Evolutionary conservation across 2,113 vertebrate genomes (phyloP).

Genomic region (Notarius quadriscutis): DNA sequence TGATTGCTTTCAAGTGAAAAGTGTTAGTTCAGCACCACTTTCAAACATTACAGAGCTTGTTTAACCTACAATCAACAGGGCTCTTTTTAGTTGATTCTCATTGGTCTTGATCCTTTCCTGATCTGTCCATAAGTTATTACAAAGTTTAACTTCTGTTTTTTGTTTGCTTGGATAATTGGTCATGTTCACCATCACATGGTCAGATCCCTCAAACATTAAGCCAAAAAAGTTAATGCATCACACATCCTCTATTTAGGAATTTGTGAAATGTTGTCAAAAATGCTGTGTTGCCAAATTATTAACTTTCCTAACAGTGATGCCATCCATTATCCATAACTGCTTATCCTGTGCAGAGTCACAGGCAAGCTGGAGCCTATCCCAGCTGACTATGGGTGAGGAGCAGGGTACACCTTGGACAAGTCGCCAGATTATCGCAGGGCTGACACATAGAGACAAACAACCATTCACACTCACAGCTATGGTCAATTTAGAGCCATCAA

Average conservation of each 20-base stretch:
- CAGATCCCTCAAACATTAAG: slow-evolving; percentile 22
- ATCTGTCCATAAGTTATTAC: not conserved
- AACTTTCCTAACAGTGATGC: not conserved
- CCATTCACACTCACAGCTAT: too few species aligned
- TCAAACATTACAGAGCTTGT: not conserved
- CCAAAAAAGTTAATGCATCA: slow-evolving; percentile 20
- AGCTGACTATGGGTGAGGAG: too few species aligned
- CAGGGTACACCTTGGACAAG: too few species aligned
- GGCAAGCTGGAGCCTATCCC: too few species aligned
- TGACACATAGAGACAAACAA: too few species aligned
- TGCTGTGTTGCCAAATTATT: not conserved
- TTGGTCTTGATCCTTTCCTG: not conserved
- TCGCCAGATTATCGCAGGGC: too few species aligned
- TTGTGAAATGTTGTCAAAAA: not conserved
- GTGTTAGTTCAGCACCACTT: not conserved
- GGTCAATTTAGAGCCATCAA: too few species aligned
- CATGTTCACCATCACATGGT: not conserved
- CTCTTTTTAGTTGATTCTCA: not conserved
- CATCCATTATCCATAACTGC: too few species aligned
- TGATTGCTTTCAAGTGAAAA: not conserved
- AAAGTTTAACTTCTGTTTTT: not conserved
- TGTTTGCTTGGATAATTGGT: not conserved
- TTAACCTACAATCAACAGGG: too few species aligned
- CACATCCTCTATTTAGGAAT: not conserved
- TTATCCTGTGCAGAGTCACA: too few species aligned